Percentiles rank a stretch among this genome's conserved stretches.
Evolutionary conservation across 1,140 invertebrate species (phyloP).

Genomic region (Dendrolimus kikuchii): DNA sequence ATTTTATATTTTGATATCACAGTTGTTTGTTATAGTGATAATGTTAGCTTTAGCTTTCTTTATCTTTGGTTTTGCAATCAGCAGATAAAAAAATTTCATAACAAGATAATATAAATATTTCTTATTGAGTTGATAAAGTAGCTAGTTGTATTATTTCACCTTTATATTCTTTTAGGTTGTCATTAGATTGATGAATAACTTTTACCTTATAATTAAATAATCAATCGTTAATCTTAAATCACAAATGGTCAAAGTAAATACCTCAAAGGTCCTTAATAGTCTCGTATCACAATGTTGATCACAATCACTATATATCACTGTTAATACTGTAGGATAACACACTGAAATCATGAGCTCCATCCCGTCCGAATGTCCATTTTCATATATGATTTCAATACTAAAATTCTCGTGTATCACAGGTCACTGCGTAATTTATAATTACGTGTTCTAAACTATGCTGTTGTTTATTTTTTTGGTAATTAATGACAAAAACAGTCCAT

Average conservation of each 20-base stretch:
- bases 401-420: slow-evolving; percentile 37
- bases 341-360: slow-evolving; percentile 65
- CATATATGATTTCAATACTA: slow-evolving; percentile 20
- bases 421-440: slow-evolving; percentile 20
- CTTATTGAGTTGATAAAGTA: too few species aligned
- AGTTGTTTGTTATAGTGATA: too few species aligned
- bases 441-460: too few species aligned
- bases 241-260: slow-evolving; percentile 1
- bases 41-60: too few species aligned
- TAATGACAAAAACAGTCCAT: slow-evolving; percentile 42
- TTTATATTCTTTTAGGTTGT: too few species aligned
- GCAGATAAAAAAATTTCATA: too few species aligned
- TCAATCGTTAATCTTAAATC: neutral
- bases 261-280: slow-evolving; percentile 55
- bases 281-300: slow-evolving; percentile 59
- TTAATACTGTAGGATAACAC: slow-evolving; percentile 52
- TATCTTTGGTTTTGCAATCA: too few species aligned
- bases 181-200: too few species aligned
- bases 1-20: too few species aligned
- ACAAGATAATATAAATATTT: too few species aligned
- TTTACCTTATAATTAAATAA: neutral
- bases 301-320: slow-evolving; percentile 68
- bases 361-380: slow-evolving; percentile 59
- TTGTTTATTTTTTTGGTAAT: slow-evolving; percentile 15
- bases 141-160: too few species aligned